These are phyloP conservation scores for Labeo rohita DNA, from an alignment of 2,113 vertebrate species.

Conservation along the genomic window DNA sequence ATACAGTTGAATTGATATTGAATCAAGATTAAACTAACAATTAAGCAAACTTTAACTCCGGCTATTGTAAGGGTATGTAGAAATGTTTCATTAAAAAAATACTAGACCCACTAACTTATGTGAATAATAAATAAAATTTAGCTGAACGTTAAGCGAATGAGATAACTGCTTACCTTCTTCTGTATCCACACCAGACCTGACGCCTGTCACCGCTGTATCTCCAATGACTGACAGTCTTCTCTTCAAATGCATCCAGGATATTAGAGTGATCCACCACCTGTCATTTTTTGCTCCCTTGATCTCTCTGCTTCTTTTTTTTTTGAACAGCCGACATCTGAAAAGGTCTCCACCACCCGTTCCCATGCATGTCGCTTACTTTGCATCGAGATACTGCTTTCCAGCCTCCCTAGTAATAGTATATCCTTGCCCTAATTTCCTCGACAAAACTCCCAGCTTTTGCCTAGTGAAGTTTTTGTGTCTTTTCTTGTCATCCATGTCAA, in stretches of 20 bases:
- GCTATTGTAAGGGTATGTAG: no score
- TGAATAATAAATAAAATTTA: no score
- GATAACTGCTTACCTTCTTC: no score
- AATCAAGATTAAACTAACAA: no score
- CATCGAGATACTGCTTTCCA: background rate
- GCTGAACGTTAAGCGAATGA: no score
- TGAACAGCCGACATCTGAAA: background rate
- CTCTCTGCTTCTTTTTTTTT: background rate
- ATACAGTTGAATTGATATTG: no score
- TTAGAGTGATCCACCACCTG: slow-evolving; percentile 1
- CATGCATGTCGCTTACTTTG: background rate
- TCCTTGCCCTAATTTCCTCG: background rate
- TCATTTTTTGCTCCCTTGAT: background rate
- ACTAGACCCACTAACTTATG: no score
- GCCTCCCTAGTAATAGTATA: background rate
- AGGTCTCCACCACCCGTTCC: background rate
- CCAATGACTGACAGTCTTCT: no score
- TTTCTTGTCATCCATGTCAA: background rate
- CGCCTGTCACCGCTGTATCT: no score
- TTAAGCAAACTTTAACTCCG: no score
- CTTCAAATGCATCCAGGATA: background rate
- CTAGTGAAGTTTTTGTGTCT: background rate
- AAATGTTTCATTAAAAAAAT: no score
- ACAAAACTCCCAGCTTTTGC: background rate
- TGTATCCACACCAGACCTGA: no score